Evolutionary conservation across 2,797 vertebrate genomes (phyloP), one percentile per base, ranked within the genome.

Genomic region (Somateria mollissima): DNA sequence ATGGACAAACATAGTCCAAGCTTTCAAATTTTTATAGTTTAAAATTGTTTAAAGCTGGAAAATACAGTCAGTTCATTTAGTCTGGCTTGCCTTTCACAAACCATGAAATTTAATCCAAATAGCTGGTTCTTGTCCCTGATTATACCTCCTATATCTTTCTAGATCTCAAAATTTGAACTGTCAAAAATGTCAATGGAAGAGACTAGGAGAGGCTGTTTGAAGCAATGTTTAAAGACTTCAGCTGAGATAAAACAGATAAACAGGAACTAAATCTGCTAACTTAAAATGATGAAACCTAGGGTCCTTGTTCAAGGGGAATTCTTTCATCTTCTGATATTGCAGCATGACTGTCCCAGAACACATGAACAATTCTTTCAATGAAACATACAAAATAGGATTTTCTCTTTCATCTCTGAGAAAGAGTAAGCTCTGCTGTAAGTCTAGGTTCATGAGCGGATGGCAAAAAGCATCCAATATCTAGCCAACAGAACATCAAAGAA

Each of bases 321-420:
- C 19, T 70, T 72, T 61, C 17, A 12, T 60, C 58, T 90, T 43
- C 28, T 91, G 67, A 60, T 28, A 10, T 36, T 79, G 60, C 43
- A 36, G 3, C 47, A 12, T 39, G 74, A 27, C 53, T 87, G 47
- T 79, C 77, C 36, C 64, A 56, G 71, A 87, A 95, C 56, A 84
- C 56, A 64, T 1, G 30, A 75, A 14, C 39, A 72, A 9, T 51
- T 47, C 32, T 86, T 92, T 51, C 36, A 71, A 20, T 49, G 15
- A 87, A 71, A 94, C 71, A 61, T 57, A 60, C 0, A 2, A 95
- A 64, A 72, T 41, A 64, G 11, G 60, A 70, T 79, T 95, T 92
- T 84, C 39, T 81, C 91, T 92, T 95, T 97, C 36, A 93, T 95
- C 88, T 86, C 83, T 82, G 82, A 79, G 14, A 28, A 39, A 8